Percentiles rank a stretch among this genome's conserved stretches.
Evolutionary conservation across 2,797 vertebrate genomes (phyloP).

Genomic region (Otus scops): DNA sequence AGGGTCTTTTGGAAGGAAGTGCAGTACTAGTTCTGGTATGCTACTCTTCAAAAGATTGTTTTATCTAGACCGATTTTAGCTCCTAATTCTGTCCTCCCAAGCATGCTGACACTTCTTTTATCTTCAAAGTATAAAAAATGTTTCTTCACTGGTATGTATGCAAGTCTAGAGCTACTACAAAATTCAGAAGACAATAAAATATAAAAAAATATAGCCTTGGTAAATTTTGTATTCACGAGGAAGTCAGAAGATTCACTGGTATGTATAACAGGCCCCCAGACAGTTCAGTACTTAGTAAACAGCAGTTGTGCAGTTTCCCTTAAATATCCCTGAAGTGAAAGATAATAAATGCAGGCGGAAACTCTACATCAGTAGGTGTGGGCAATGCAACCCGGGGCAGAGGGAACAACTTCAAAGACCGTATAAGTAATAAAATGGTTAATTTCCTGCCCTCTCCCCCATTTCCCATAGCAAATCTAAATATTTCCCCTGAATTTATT

Average conservation of each 20-base stretch:
- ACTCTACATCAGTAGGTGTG: not conserved
- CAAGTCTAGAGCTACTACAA: not conserved
- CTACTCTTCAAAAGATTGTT: not conserved
- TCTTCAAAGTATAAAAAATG: not conserved
- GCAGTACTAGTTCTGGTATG: not conserved
- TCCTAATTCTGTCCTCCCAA: not conserved
- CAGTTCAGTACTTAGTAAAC: not conserved
- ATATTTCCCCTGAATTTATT: not conserved
- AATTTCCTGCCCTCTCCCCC: not conserved
- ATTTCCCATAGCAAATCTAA: slow-evolving; percentile 3
- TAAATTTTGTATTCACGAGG: not conserved
- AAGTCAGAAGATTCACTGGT: slow-evolving; percentile 3
- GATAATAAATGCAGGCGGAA: slow-evolving; percentile 13
- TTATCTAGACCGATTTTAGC: not conserved
- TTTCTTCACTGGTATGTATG: not conserved
- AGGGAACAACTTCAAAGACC: slow-evolving; percentile 18
- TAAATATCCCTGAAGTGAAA: slow-evolving; percentile 37
- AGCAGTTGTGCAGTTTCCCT: not conserved
- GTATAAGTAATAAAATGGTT: slow-evolving; percentile 14
- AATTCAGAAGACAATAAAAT: not conserved
- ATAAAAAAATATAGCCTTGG: not conserved
- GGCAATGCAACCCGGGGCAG: not conserved
- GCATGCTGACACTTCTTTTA: not conserved
- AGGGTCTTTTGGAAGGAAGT: not conserved
- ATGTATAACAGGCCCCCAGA: not conserved